phyloP scores from a whole-genome alignment of 2,888 invertebrate genomes.

The Biston stratarius region DNA sequence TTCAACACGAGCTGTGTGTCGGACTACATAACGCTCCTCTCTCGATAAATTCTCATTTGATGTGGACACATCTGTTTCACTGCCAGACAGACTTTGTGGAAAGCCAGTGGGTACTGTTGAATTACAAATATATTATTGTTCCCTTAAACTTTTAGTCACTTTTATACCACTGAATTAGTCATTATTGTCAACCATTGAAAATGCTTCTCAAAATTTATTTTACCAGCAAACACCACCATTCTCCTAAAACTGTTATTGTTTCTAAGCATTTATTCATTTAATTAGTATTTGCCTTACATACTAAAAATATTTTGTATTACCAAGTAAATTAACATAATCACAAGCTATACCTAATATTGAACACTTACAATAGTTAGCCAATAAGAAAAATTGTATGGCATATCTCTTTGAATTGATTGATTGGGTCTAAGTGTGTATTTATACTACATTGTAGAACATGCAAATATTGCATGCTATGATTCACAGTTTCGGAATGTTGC shows the following conservation, averaged over 20 bases:
- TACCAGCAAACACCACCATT: not conserved
- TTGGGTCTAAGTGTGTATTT: not conserved
- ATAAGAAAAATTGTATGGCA: not conserved
- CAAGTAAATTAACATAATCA: not conserved
- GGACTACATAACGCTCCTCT: conserved; percentile 93
- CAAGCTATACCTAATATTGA: not conserved
- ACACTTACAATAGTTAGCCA: not conserved
- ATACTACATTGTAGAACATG: not conserved
- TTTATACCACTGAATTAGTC: not conserved
- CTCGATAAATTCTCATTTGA: conserved; percentile 95
- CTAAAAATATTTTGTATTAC: too few relatives aligned
- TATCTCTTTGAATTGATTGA: not conserved
- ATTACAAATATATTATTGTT: not conserved
- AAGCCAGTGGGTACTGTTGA: conserved; percentile 84
- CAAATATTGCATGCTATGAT: conserved; percentile 51
- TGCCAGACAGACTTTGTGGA: conserved; percentile 93
- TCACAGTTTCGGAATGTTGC: conserved; percentile 61
- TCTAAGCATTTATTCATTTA: not conserved
- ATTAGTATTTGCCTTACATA: not conserved
- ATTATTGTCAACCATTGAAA: too few relatives aligned
- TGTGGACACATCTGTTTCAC: conserved; percentile 96
- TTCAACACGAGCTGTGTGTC: conserved; percentile 94
- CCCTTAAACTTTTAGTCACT: too few relatives aligned
- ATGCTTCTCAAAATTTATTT: too few relatives aligned
- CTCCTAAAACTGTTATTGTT: too few relatives aligned